Percentiles rank a stretch among this genome's conserved stretches.
phyloP scores from a whole-genome alignment of 35 echinoderm and acorn worm species.

The Ophiothrix spiculata region DNA sequence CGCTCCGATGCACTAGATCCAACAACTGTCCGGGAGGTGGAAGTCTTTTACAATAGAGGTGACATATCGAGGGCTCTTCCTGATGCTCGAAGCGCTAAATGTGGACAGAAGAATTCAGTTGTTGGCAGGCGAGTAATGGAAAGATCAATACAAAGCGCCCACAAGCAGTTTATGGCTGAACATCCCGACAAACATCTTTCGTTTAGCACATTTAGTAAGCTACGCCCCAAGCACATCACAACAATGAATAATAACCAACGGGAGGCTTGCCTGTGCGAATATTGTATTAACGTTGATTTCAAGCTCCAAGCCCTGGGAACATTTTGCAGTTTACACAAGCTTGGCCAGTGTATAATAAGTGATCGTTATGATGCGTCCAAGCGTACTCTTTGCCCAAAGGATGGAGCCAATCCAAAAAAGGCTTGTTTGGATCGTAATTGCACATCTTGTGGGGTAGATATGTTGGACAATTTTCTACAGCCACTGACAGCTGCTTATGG shows the following conservation, averaged over 20 bases:
- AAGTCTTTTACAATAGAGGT: neutral
- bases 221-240: conserved; percentile 6
- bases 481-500: neutral
- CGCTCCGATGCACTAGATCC: neutral
- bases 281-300: conserved; percentile 25
- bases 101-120: neutral
- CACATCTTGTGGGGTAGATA: neutral
- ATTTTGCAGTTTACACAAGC: no score
- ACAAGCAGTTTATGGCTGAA: neutral
- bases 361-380: conserved; percentile 5
- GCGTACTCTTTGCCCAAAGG: neutral
- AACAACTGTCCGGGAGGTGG: neutral
- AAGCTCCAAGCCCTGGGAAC: neutral
- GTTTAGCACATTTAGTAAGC: neutral
- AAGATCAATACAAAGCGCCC: neutral
- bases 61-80: neutral
- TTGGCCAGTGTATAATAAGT: neutral
- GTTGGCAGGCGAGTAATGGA: neutral
- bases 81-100: neutral
- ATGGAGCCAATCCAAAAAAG: neutral
- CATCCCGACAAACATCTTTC: no score
- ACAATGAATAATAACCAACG: neutral
- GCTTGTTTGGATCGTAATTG: conserved; percentile 19
- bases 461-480: neutral
- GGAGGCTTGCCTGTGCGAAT: conserved; percentile 22